phyloP scores from a whole-genome alignment of 2,113 vertebrate genomes.

The Phyllostomus discolor region DNA sequence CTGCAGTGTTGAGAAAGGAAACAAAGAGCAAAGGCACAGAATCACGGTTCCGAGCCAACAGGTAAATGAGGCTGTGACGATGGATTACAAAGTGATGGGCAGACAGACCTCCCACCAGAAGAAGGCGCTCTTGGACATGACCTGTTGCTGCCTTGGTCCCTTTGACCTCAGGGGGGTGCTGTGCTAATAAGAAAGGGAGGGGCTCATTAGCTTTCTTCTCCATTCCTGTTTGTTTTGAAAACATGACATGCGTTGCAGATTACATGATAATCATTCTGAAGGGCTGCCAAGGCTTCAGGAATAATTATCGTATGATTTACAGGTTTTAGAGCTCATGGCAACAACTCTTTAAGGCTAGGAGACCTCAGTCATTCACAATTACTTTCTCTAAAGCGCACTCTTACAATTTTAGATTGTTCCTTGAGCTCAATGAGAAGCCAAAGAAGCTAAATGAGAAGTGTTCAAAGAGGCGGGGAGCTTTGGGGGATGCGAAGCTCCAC shows the following conservation, averaged over 20 bases:
- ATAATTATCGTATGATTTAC: conserved; percentile 53
- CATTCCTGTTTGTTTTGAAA: conserved; percentile 62
- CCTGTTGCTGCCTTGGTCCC: neutral
- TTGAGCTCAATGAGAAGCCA: neutral
- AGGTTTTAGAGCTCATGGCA: conserved; percentile 45
- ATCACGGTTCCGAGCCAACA: neutral
- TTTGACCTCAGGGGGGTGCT: neutral
- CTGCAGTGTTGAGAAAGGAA: neutral
- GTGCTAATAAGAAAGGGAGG: neutral
- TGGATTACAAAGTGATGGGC: neutral
- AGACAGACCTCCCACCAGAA: neutral
- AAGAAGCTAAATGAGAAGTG: neutral
- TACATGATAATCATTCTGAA: conserved; percentile 55
- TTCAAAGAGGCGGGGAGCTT: neutral
- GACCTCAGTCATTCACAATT: conserved; percentile 1
- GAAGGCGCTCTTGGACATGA: neutral
- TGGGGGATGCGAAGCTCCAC: neutral
- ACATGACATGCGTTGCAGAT: conserved; percentile 49
- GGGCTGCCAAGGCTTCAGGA: conserved; percentile 43
- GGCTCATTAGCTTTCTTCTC: conserved; percentile 40
- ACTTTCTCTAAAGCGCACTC: neutral
- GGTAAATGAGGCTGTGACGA: neutral
- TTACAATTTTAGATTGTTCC: neutral
- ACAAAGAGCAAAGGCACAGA: neutral
- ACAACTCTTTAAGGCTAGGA: neutral